A percentile compares a stretch with the other conserved stretches of the same genome.
Conservation (phyloP, 2,888 invertebrate species). For the Fragum fragum region DNA sequence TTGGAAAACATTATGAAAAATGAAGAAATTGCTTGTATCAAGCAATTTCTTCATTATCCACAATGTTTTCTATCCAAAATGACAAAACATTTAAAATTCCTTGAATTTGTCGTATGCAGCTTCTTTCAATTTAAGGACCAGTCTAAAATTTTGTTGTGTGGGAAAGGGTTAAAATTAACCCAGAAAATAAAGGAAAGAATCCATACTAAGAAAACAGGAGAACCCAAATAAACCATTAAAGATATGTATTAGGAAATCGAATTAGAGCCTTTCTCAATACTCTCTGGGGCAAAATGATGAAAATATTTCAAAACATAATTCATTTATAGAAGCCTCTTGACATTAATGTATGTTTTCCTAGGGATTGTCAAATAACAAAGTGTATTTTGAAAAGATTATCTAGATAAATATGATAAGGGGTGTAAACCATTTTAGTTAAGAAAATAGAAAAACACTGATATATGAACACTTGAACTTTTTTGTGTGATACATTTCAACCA, state of each 20-base stretch:
- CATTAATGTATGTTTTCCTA: conserved; percentile 29
- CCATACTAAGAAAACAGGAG: background rate
- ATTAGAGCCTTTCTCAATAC: conserved; percentile 8
- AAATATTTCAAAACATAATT: conserved; percentile 21
- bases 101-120: too few relatives aligned
- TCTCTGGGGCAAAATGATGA: conserved; percentile 10
- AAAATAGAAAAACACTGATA: conserved; percentile 14
- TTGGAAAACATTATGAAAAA: too few relatives aligned
- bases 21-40: too few relatives aligned
- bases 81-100: too few relatives aligned
- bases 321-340: conserved; percentile 8
- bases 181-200: background rate
- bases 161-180: too few relatives aligned
- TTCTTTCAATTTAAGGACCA: too few relatives aligned
- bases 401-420: conserved; percentile 26
- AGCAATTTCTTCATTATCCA: too few relatives aligned
- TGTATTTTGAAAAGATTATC: conserved; percentile 27
- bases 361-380: conserved; percentile 20
- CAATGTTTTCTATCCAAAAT: too few relatives aligned
- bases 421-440: conserved; percentile 23
- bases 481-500: background rate
- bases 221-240: background rate
- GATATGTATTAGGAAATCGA: conserved; percentile 13
- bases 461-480: conserved; percentile 10
- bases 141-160: too few relatives aligned